These are phyloP conservation scores for Chlorops oryzae DNA, from an alignment of 1,140 invertebrate species.

Conservation along the genomic window DNA sequence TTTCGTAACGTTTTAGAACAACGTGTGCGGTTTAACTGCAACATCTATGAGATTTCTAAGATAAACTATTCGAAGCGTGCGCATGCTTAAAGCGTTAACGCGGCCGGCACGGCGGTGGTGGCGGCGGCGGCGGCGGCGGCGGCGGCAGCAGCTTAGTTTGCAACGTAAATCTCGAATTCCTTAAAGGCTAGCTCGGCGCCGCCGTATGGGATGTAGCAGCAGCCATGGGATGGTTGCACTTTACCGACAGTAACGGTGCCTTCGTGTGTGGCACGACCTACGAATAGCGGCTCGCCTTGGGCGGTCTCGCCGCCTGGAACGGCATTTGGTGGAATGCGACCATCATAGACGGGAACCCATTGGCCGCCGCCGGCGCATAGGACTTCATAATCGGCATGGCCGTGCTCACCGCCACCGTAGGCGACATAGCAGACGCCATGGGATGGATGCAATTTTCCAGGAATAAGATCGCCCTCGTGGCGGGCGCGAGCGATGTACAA, in stretches of 20 bases:
- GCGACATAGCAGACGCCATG: conserved; percentile 69
- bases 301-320: conserved; percentile 66
- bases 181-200: conserved; percentile 64
- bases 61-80: too few species aligned
- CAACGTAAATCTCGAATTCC: conserved; percentile 68
- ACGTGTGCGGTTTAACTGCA: too few species aligned
- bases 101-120: too few species aligned
- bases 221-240: conserved; percentile 63
- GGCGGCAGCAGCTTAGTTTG: conserved; percentile 30
- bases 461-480: conserved; percentile 69
- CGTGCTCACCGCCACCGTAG: conserved; percentile 73
- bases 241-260: conserved; percentile 63
- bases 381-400: conserved; percentile 67
- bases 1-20: too few species aligned
- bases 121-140: too few species aligned
- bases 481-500: conserved; percentile 66
- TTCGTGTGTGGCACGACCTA: conserved; percentile 63
- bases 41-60: too few species aligned
- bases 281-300: conserved; percentile 66
- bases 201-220: conserved; percentile 66
- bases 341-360: conserved; percentile 59
- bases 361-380: conserved; percentile 55
- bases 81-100: not conserved
- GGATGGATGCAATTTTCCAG: conserved; percentile 65
- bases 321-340: conserved; percentile 63